A percentile compares a stretch with the other conserved stretches of the same genome.
phyloP scores from a whole-genome alignment of 2,888 invertebrate genomes.

The Stenodema calcarata region DNA sequence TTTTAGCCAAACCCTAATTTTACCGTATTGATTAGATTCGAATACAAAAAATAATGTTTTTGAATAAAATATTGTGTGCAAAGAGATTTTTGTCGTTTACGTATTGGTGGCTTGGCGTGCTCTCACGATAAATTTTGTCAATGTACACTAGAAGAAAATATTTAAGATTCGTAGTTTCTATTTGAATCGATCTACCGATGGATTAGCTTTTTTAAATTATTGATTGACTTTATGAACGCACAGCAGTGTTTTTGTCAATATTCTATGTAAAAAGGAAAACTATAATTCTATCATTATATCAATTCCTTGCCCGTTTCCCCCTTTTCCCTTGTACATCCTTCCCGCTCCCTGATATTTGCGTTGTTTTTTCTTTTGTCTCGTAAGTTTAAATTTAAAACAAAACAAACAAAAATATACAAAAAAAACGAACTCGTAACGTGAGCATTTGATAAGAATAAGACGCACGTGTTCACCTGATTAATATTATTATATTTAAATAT shows the following conservation, averaged over 20 bases:
- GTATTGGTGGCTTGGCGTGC: conserved; percentile 10
- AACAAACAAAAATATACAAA: too few relatives aligned
- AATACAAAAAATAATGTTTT: conserved; percentile 1
- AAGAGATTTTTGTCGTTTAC: not conserved
- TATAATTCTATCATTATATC: not conserved
- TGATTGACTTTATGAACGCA: conserved; percentile 13
- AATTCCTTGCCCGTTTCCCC: not conserved
- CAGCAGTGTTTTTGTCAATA: not conserved
- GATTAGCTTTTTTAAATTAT: conserved; percentile 33
- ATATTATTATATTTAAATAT: conserved; percentile 18
- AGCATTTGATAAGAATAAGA: conserved; percentile 20
- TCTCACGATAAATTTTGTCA: not conserved
- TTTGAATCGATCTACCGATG: conserved; percentile 5
- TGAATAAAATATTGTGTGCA: conserved; percentile 17
- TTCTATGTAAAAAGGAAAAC: not conserved
- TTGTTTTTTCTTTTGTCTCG: not conserved
- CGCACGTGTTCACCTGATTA: conserved; percentile 27
- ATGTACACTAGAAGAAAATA: conserved; percentile 22
- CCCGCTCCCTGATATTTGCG: not conserved
- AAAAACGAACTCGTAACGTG: conserved; percentile 14
- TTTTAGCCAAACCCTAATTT: conserved; percentile 22
- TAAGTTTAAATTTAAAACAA: not conserved
- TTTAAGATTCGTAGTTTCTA: conserved; percentile 9
- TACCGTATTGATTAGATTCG: conserved; percentile 22
- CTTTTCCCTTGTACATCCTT: not conserved